Evolutionary conservation across 2,888 invertebrate genomes (phyloP).

Genomic region (Cylindroiulus punctatus): DNA sequence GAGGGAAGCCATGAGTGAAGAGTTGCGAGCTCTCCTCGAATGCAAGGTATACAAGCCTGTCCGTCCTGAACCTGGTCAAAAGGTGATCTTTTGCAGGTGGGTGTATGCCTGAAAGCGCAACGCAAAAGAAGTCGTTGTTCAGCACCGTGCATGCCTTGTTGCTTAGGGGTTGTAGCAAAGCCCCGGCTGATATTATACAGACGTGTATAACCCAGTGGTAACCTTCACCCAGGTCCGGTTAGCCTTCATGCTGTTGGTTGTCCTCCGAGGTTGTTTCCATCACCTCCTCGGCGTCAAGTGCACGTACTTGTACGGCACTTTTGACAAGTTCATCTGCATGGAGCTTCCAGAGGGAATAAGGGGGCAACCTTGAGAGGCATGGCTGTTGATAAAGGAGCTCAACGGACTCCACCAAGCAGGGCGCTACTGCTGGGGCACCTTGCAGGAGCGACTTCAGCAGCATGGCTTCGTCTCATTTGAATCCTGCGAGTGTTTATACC

Average conservation of each 20-base stretch:
- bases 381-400: background rate
- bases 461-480: too few species aligned
- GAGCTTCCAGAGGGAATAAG: too few species aligned
- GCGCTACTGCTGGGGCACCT: too few species aligned
- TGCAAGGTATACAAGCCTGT: background rate
- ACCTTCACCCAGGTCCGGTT: background rate
- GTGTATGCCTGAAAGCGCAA: too few species aligned
- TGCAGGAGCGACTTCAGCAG: too few species aligned
- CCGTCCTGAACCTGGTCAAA: background rate
- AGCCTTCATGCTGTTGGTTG: background rate
- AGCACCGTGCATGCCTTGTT: background rate
- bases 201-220: too few species aligned
- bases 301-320: too few species aligned
- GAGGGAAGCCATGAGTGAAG: too few species aligned
- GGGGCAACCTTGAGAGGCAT: background rate
- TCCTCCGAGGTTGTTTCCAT: background rate
- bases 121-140: background rate
- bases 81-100: background rate
- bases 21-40: too few species aligned
- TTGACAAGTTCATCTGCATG: too few species aligned
- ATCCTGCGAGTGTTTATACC: too few species aligned
- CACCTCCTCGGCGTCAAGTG: background rate
- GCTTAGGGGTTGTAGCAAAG: background rate
- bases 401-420: too few species aligned
- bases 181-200: background rate